A percentile compares a stretch with the other conserved stretches of the same genome.
phyloP scores from a whole-genome alignment of 2,888 invertebrate species.

The Aspidiotus destructor region DNA sequence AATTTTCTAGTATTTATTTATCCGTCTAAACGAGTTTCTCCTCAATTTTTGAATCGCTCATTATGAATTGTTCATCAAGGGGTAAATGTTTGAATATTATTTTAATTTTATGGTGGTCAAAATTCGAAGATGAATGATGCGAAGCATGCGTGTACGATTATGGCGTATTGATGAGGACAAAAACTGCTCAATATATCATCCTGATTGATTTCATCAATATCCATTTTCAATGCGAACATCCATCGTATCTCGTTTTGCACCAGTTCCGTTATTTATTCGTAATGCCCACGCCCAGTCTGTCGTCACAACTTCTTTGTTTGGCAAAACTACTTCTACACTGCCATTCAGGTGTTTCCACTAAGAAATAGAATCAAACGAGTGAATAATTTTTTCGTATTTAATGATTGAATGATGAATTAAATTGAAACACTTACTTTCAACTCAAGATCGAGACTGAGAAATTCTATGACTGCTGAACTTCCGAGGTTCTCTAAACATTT shows the following conservation, averaged over 20 bases:
- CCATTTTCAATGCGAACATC: too few relatives aligned
- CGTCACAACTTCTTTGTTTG: slow-evolving; percentile 43
- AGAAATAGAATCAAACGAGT: not conserved
- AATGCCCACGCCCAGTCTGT: slow-evolving; percentile 47
- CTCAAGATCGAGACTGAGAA: slow-evolving; percentile 7
- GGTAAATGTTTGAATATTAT: too few relatives aligned
- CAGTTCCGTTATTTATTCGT: slow-evolving; percentile 9
- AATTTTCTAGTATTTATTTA: too few relatives aligned
- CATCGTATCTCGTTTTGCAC: not conserved
- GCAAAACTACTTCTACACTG: slow-evolving; percentile 42
- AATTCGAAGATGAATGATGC: too few relatives aligned
- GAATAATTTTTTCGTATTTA: not conserved
- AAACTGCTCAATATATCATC: too few relatives aligned
- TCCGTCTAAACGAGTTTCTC: too few relatives aligned
- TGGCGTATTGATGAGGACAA: too few relatives aligned
- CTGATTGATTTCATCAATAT: too few relatives aligned
- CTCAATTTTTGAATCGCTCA: too few relatives aligned
- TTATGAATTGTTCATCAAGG: too few relatives aligned
- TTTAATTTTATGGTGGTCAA: too few relatives aligned
- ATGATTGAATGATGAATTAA: not conserved
- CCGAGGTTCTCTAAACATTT: not conserved
- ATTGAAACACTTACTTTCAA: not conserved
- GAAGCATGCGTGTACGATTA: too few relatives aligned
- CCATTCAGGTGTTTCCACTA: slow-evolving; percentile 34
- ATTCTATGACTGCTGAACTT: not conserved